Conservation (phyloP, 1,140 invertebrate genomes). For the Hirudo medicinalis region DNA sequence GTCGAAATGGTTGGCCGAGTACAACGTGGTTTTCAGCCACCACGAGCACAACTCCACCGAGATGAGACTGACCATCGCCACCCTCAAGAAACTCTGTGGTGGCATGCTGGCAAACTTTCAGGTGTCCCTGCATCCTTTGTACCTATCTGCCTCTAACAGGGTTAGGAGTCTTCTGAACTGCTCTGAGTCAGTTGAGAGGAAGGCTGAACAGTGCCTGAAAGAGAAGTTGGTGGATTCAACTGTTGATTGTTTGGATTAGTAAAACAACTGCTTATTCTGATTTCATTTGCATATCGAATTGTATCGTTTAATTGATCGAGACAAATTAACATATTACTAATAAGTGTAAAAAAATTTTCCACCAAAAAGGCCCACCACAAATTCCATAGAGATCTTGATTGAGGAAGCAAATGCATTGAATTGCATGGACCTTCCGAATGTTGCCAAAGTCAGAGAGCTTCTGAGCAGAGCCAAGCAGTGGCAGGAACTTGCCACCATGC, state of each 20-base stretch:
- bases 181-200: not conserved
- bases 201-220: not conserved
- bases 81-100: not conserved
- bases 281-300: not conserved
- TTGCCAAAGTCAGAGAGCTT: not conserved
- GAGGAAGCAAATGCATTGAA: not conserved
- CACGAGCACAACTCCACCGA: not conserved
- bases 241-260: not conserved
- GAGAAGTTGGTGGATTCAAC: not conserved
- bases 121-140: not conserved
- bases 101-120: not conserved
- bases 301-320: too few species aligned
- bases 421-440: not conserved
- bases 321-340: too few species aligned
- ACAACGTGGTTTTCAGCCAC: not conserved
- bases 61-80: not conserved
- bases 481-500: not conserved
- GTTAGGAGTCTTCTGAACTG: not conserved
- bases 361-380: not conserved
- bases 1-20: not conserved
- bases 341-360: too few species aligned
- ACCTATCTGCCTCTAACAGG: not conserved
- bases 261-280: not conserved
- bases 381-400: not conserved
- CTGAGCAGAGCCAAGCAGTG: not conserved